Evolutionary conservation across 1,140 invertebrate species (phyloP).

Genomic region (Phocides pigmalion): DNA sequence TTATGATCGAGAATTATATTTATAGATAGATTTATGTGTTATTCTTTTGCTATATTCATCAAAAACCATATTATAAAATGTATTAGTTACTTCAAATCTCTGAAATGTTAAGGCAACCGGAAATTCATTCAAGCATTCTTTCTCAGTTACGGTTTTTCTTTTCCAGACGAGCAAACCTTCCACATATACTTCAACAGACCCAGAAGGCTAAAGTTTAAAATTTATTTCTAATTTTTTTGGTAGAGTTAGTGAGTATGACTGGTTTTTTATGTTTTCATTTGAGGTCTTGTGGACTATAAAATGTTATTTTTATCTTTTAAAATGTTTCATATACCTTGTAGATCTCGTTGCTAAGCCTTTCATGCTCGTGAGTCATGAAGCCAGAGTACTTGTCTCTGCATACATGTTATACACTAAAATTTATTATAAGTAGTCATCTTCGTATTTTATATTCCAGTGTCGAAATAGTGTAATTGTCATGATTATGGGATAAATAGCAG

Average conservation of each 20-base stretch:
- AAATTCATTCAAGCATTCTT: too few species aligned
- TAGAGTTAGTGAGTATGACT: constrained; percentile 19
- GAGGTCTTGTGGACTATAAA: neutral
- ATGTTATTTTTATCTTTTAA: neutral
- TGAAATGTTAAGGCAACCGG: too few species aligned
- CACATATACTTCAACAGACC: constrained; percentile 63
- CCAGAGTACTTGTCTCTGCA: neutral
- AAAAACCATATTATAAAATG: too few species aligned
- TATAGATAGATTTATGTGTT: too few species aligned
- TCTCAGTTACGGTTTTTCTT: constrained; percentile 7
- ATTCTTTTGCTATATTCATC: too few species aligned
- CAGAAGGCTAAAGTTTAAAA: constrained; percentile 53
- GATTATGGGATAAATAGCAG: neutral
- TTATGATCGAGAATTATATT: too few species aligned
- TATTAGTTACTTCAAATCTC: too few species aligned
- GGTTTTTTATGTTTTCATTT: constrained; percentile 8
- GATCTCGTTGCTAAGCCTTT: neutral
- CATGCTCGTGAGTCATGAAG: neutral
- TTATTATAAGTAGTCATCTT: too few species aligned
- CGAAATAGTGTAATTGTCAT: too few species aligned
- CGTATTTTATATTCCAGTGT: too few species aligned
- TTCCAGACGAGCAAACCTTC: constrained; percentile 75
- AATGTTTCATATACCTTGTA: neutral
- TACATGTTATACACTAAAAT: neutral
- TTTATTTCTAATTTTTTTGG: constrained; percentile 10